Evolutionary conservation across 2,888 invertebrate genomes (phyloP).

Genomic region (Digitonthophagus gazella): DNA sequence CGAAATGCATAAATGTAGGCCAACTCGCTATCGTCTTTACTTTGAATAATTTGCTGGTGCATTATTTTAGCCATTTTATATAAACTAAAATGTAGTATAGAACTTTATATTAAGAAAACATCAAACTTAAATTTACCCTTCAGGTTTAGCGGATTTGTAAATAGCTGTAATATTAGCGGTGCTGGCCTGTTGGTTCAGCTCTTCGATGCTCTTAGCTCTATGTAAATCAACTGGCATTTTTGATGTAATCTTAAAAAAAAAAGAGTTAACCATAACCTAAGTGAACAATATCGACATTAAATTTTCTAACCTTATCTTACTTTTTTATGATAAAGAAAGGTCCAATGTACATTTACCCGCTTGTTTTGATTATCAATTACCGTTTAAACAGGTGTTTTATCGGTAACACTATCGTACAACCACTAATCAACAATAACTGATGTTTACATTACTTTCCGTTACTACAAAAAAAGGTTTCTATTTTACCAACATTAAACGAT

Average conservation of each 20-base stretch:
- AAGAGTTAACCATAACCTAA: neutral
- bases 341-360: neutral
- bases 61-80: slow-evolving; percentile 21
- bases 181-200: neutral
- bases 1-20: slow-evolving; percentile 19
- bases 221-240: slow-evolving; percentile 12
- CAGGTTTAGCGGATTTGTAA: neutral
- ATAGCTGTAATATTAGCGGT: neutral
- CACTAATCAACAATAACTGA: too few species aligned
- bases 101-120: neutral
- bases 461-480: too few species aligned
- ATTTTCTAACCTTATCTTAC: neutral
- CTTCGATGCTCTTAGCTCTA: neutral
- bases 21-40: slow-evolving; percentile 19
- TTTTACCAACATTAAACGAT: too few species aligned
- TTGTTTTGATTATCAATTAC: neutral
- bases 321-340: neutral
- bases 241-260: neutral
- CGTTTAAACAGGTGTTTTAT: too few species aligned
- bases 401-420: too few species aligned
- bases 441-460: too few species aligned
- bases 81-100: slow-evolving; percentile 9
- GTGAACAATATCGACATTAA: neutral
- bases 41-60: neutral
- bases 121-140: neutral